Evolutionary conservation across 2,888 invertebrate genomes (phyloP), one percentile per base, ranked within the genome.

Genomic region (Hirudinaria manillensis): DNA sequence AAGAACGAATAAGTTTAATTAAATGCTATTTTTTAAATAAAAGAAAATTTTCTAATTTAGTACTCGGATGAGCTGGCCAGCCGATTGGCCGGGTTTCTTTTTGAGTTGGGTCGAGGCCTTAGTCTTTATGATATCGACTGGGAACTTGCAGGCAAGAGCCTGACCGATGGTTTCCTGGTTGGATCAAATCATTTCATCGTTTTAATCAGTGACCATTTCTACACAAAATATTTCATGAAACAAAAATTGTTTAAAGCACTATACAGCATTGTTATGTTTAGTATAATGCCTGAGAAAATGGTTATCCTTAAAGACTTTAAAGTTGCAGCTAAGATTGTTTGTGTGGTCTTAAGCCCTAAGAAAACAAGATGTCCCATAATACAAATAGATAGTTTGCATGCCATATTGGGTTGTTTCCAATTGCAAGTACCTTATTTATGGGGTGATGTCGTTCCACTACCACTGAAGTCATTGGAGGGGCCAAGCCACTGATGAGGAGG

Each of bases 361-460:
- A n/a, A n/a, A n/a, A n/a, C n/a, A n/a, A n/a, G n/a, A n/a, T n/a
- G n/a, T n/a, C n/a, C n/a, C n/a, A n/a, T n/a, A n/a, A n/a, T n/a
- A n/a, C n/a, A n/a, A n/a, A n/a, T n/a, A n/a, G n/a, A n/a, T n/a
- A n/a, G n/a, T n/a, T n/a, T n/a, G n/a, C n/a, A n/a, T n/a, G n/a
- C n/a, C n/a, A n/a, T n/a, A 24, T 2, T n/a, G 2, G 32, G 34
- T 24, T 68, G 34, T 70, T 24, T 21, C 24, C 36, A n/a, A 7
- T n/a, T n/a, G 19, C 16, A 70, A 51, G 32, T 79, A 83, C 83
- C 81, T 84, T 84, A 45, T 76, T 81, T 13, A 84, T 80, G 19
- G 84, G 83, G 38, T 82, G 82, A 77, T 84, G 84, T 74, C 83
- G 77, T 75, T 84, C 84, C 27, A 84, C 84, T 3, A 83, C 79